phyloP scores from a whole-genome alignment of 2,113 vertebrate species.

The Zingel zingel region DNA sequence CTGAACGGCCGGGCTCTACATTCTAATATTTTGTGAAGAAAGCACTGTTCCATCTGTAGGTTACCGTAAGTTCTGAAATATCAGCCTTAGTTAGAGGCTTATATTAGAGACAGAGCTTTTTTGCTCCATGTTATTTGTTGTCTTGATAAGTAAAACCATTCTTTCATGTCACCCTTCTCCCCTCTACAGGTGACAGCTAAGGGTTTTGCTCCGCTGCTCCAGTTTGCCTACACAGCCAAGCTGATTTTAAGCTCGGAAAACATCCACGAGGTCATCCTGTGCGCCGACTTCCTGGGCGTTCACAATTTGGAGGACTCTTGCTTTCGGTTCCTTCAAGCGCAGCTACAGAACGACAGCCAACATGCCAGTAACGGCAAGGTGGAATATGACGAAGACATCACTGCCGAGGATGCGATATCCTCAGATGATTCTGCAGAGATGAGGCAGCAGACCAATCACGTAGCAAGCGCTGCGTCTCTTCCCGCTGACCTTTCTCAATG shows the following conservation, averaged over 20 bases:
- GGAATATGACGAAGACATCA: constrained; percentile 82
- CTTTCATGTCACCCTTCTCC: constrained; percentile 20
- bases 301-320: constrained; percentile 97
- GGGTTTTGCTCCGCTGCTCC: constrained; percentile 94
- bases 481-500: constrained; percentile 84
- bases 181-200: constrained; percentile 91
- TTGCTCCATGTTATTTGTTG: too few relatives aligned
- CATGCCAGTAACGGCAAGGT: constrained; percentile 71
- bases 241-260: constrained; percentile 94
- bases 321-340: constrained; percentile 93
- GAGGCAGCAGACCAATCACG: constrained; percentile 83
- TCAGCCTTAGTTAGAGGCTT: too few relatives aligned
- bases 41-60: too few relatives aligned
- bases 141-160: neutral
- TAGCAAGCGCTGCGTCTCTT: constrained; percentile 60
- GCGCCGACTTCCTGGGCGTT: constrained; percentile 93
- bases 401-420: constrained; percentile 57
- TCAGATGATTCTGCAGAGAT: constrained; percentile 67
- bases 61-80: too few relatives aligned
- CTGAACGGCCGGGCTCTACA: too few relatives aligned
- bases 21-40: too few relatives aligned
- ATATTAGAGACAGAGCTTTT: too few relatives aligned
- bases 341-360: constrained; percentile 88
- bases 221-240: constrained; percentile 98
- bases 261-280: constrained; percentile 95